Base-by-base conservation (phyloP, 2,797 vertebrate genomes). In the Hafferia zeledoni region DNA sequence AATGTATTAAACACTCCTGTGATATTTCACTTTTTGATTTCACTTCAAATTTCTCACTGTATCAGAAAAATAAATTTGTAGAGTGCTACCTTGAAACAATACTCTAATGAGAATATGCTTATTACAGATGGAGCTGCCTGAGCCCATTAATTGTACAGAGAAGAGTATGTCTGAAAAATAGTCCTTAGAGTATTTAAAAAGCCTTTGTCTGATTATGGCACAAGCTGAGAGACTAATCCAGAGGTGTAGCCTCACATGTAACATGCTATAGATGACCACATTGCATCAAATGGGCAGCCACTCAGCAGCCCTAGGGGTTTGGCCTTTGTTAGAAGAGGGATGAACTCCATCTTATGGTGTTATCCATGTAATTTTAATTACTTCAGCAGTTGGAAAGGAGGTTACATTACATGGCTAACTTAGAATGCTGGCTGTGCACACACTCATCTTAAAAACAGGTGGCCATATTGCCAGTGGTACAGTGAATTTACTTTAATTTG, bases 61-160 rank as follows among this genome's bases (percentile, higher is more conserved):
- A 82, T 79, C 44, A 69, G 77, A 72, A 90, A 72, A 78, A 67
- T 57, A 78, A 88, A 78, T 92, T 86, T 83, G n/a, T 41, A 35
- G 76, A 82, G 17, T 57, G 27, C 52, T 92, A 80, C 67, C 75
- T 88, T 84, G 83, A 91, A 77, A 92, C 35, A 63, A 46, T 46
- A 80, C 43, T 83, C 72, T 87, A 78, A 91, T 61, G 87, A 95
- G 69, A 93, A 89, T 78, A 60, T 19, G 56, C 46, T 71, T 5
- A 7, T 88, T 89, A 87, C 78, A 95, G 96, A 76, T 94, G 89
- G 69, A 92, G 82, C 78, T 82, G 79, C 93, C 93, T 77, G 71
- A 89, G 55, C 64, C 70, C 41, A 81, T 93, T 95, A 95, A 86
- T 27, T 71, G 49, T 31, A 44, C 27, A 69, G 46, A 72, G 74